Conservation (phyloP, 2,888 invertebrate genomes). For the Palloptera scutellata region DNA sequence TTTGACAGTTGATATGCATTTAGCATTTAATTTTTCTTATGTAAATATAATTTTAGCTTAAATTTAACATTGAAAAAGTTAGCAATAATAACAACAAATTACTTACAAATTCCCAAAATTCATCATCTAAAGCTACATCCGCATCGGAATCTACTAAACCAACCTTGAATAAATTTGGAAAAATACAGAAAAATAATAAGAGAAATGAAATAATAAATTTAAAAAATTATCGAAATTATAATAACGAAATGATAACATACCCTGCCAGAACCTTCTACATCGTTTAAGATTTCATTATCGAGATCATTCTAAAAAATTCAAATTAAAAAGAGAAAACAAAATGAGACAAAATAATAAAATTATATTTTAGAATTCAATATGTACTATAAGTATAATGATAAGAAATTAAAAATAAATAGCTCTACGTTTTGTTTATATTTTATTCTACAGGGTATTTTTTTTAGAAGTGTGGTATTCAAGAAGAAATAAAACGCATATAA, state of each 20-base stretch:
- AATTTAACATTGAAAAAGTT: no score
- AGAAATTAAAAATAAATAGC: no score
- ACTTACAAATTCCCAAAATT: slow-evolving; percentile 31
- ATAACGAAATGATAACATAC: slow-evolving; percentile 31
- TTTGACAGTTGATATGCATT: no score
- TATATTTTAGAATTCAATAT: background rate
- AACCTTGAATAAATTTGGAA: background rate
- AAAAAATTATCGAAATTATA: slow-evolving; percentile 1
- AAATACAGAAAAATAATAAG: slow-evolving; percentile 15
- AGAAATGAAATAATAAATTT: no score
- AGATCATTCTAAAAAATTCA: slow-evolving; percentile 34
- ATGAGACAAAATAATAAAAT: slow-evolving; percentile 2
- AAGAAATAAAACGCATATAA: no score
- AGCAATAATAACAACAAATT: no score
- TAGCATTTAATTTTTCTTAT: no score
- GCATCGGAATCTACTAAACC: slow-evolving; percentile 26
- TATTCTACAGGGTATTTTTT: no score
- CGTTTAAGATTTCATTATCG: slow-evolving; percentile 34
- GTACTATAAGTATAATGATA: no score
- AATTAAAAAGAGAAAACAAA: slow-evolving; percentile 28
- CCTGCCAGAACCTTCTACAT: slow-evolving; percentile 34
- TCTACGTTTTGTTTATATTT: no score
- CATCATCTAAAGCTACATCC: slow-evolving; percentile 28
- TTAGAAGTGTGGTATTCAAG: no score
- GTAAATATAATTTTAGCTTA: no score